Evolutionary conservation across 2,888 invertebrate species (phyloP), one percentile per base, ranked within the genome.

Genomic region (Schizaphis graminum): DNA sequence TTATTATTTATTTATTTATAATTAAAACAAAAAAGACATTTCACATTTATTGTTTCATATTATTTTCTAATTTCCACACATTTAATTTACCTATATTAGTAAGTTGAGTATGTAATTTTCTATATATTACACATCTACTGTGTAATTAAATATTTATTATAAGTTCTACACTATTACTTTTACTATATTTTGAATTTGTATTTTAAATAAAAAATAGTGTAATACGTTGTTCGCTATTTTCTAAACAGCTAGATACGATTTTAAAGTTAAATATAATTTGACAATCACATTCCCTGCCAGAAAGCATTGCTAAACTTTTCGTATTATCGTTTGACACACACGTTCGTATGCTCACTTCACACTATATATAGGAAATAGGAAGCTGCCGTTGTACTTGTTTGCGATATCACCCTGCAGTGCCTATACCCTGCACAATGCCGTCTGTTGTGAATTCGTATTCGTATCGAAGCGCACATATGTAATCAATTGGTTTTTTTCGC

Each of bases 401-500:
- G 61, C 87, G 61, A 92, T 92, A 92, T 41, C 41, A n/a, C 44
- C 61, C 77, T 35, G 16, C 35, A 35, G 77, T 77, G 77, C 21
- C 35, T 35, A 77, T 57, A 57, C 21, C 21, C 77, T 35, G 5
- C 35, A 21, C 35, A 41, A 35, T 28, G 21, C 11, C 86, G 91
- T 86, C 56, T 85, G 56, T 4, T 91, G 84, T 56, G 53, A 91
- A 77, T 57, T 91, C 57, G 57, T 84, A 41, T 91, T 88, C 67
- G n/a, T 56, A 47, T 21, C 49, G 67, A 11, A 28, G 91, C 13
- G 67, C 92, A 88, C 88, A 92, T 49, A 41, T 92, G 92, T 53
- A 53, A 92, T 92, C 92, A 88, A 92, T 92, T 67, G 92, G 24
- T 91, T 91, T 44, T 44, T 57, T 47, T 85, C 57, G 28, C 67